These are phyloP conservation scores for Harpagoxenus sublaevis DNA, from an alignment of 2,888 invertebrate genomes.

Conservation along the genomic window DNA sequence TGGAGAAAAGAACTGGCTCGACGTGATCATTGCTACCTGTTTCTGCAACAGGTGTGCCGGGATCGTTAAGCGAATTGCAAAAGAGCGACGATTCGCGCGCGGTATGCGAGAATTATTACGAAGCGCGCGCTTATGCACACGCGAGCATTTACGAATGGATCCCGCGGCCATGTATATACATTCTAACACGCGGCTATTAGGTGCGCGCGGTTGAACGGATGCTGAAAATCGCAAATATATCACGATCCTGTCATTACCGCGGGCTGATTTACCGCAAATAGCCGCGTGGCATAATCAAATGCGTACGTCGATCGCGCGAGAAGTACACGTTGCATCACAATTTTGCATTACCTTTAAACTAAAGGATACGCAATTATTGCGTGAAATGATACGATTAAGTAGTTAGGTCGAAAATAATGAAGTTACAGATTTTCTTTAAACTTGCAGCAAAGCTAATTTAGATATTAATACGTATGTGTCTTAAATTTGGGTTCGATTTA, in stretches of 20 bases:
- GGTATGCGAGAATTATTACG: constrained; percentile 58
- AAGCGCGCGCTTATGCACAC: constrained; percentile 46
- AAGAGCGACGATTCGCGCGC: constrained; percentile 60
- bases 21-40: constrained; percentile 48
- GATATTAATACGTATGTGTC: too few relatives aligned
- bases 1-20: constrained; percentile 19
- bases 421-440: too few relatives aligned
- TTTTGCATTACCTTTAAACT: not conserved
- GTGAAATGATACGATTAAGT: not conserved
- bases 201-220: constrained; percentile 31
- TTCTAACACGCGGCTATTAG: constrained; percentile 29
- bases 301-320: not conserved
- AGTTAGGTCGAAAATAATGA: too few relatives aligned
- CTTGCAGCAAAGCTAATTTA: too few relatives aligned
- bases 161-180: constrained; percentile 36
- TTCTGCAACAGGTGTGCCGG: constrained; percentile 63
- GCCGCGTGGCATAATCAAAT: constrained; percentile 14
- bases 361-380: not conserved
- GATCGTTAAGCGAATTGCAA: constrained; percentile 66
- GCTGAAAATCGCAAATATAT: constrained; percentile 57
- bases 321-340: constrained; percentile 1
- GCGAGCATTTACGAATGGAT: constrained; percentile 51
- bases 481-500: too few relatives aligned
- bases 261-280: constrained; percentile 18
- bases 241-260: constrained; percentile 54